These are phyloP conservation scores for Charanyca ferruginea DNA, from an alignment of 2,888 invertebrate species.

Conservation along the genomic window DNA sequence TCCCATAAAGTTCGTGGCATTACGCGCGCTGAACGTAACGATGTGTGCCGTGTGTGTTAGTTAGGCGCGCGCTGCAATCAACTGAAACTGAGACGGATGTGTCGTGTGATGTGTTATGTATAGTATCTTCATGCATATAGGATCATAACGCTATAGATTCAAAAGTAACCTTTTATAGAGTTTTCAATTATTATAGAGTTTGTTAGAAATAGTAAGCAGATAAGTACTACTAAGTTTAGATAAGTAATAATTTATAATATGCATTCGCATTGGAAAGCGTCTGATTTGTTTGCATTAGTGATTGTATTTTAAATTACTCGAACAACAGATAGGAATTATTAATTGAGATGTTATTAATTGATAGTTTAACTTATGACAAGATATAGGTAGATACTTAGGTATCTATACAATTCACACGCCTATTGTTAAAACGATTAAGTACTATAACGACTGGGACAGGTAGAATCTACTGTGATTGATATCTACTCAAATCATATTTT, in stretches of 20 bases:
- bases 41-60: slow-evolving; percentile 46
- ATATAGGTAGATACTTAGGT: not conserved
- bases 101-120: not conserved
- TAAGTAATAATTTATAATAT: not conserved
- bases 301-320: not conserved
- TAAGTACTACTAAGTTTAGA: not conserved
- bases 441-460: no score
- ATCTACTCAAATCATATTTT: no score
- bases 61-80: slow-evolving; percentile 43
- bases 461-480: no score
- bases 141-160: no score
- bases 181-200: not conserved
- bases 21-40: slow-evolving; percentile 48
- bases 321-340: not conserved
- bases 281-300: not conserved
- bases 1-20: slow-evolving; percentile 51
- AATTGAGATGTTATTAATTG: no score
- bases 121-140: not conserved
- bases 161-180: no score
- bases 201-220: no score
- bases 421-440: not conserved
- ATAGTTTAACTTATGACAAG: not conserved
- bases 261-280: not conserved
- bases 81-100: slow-evolving; percentile 1
- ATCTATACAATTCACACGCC: not conserved